Percentiles rank a stretch among this genome's conserved stretches.
Conservation (phyloP, 2,888 invertebrate species). For the Harmothoe impar region DNA sequence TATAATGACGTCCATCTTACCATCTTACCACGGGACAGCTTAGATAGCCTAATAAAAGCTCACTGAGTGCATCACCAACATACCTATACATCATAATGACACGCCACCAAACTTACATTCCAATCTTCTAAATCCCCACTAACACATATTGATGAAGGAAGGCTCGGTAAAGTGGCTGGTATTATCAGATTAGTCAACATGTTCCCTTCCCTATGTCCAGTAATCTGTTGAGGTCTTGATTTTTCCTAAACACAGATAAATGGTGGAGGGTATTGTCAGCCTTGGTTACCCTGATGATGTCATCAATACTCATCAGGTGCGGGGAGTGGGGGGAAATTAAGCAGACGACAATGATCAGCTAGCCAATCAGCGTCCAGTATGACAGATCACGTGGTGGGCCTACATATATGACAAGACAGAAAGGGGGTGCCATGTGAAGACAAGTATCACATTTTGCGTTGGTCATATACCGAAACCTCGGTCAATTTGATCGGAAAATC, state of each 20-base stretch:
- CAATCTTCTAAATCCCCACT: neutral
- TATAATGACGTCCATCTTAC: no score
- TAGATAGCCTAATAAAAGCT: no score
- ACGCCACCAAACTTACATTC: neutral
- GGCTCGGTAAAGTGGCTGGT: neutral
- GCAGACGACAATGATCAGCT: neutral
- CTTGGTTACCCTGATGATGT: constrained; percentile 17
- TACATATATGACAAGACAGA: neutral
- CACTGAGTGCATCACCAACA: no score
- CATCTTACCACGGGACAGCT: no score
- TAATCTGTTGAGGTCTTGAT: constrained; percentile 1
- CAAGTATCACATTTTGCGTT: no score
- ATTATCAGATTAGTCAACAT: neutral
- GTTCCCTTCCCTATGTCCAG: neutral
- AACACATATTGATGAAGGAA: neutral
- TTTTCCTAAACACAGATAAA: neutral
- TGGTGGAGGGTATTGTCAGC: neutral
- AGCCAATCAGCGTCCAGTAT: constrained; percentile 32
- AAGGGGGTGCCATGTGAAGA: neutral
- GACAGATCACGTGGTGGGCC: constrained; percentile 20
- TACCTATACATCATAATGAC: neutral
- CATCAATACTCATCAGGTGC: neutral
- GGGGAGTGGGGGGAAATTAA: neutral
- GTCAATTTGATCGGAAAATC: no score
- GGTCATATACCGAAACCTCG: no score